A percentile compares a stretch with the other conserved stretches of the same genome.
Evolutionary conservation across 2,797 vertebrate genomes (phyloP).

Genomic region (Gila robusta): DNA sequence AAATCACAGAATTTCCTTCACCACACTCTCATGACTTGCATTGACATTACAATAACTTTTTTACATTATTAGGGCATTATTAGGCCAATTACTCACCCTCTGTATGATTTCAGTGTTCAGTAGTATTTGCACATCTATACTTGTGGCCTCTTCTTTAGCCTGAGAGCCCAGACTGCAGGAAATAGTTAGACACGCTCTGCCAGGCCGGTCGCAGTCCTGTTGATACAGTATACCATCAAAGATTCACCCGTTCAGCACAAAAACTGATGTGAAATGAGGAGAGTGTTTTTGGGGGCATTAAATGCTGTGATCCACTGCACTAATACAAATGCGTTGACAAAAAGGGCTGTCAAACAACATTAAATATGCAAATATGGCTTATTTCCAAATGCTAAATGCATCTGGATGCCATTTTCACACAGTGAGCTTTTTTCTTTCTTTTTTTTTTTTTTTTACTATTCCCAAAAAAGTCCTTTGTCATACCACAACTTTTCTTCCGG

Average conservation of each 20-base stretch:
- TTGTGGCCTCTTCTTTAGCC: constrained; percentile 88
- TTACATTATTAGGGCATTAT: neutral
- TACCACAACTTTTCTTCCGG: constrained; percentile 97
- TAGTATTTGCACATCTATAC: constrained; percentile 88
- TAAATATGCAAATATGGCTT: constrained; percentile 13
- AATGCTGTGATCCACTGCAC: neutral
- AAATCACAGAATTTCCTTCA: neutral
- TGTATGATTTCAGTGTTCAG: constrained; percentile 97
- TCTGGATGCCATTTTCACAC: neutral
- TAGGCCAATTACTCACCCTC: constrained; percentile 78
- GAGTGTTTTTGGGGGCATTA: neutral
- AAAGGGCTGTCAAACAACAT: neutral
- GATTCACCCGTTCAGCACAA: neutral
- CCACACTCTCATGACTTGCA: neutral
- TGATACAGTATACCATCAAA: constrained; percentile 18
- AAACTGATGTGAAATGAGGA: neutral
- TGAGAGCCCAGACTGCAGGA: constrained; percentile 88
- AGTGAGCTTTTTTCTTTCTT: neutral
- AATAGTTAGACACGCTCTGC: constrained; percentile 86
- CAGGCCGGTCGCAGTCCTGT: constrained; percentile 94
- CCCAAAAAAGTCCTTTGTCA: constrained; percentile 59
- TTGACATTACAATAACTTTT: neutral
- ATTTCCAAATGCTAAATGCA: constrained; percentile 16
- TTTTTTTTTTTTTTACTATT: neutral
- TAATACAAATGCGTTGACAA: neutral